Conservation (phyloP, 2,888 invertebrate genomes). For the Alloplasta piceator region DNA sequence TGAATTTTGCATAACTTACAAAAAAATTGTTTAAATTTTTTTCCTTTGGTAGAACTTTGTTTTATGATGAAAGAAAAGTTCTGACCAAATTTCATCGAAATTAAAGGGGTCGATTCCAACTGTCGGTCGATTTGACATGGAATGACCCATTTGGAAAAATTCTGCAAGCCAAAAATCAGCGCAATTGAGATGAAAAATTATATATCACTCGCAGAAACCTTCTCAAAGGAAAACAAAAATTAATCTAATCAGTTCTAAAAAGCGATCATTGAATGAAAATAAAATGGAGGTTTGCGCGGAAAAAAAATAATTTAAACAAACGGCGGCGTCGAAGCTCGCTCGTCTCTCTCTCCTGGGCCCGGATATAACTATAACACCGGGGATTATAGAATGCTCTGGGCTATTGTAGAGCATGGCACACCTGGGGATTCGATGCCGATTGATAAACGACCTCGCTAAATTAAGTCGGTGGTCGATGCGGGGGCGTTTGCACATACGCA, state of each 20-base stretch:
- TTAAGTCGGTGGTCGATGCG: conserved; percentile 70
- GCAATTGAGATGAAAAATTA: too few relatives aligned
- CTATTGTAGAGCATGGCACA: conserved; percentile 58
- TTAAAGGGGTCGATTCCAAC: too few relatives aligned
- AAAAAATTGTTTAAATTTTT: too few relatives aligned
- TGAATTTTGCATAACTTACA: too few relatives aligned
- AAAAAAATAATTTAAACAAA: background rate
- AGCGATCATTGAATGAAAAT: background rate
- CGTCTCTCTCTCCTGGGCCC: conserved; percentile 23
- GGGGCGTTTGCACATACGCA: conserved; percentile 55
- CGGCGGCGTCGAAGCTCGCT: conserved; percentile 17
- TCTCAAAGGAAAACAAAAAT: background rate
- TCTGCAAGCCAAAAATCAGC: too few relatives aligned
- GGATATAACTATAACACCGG: conserved; percentile 37
- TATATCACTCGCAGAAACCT: too few relatives aligned
- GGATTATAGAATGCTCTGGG: conserved; percentile 59
- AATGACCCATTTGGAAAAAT: too few relatives aligned
- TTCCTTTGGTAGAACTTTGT: too few relatives aligned
- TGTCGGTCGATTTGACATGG: too few relatives aligned
- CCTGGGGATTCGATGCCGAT: conserved; percentile 72
- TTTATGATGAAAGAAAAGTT: too few relatives aligned
- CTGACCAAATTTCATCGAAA: too few relatives aligned
- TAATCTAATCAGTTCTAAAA: background rate
- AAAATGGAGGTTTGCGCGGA: background rate
- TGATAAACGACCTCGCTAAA: conserved; percentile 76